phyloP scores from a whole-genome alignment of 2,888 invertebrate species.

The Drosophila neotestacea region DNA sequence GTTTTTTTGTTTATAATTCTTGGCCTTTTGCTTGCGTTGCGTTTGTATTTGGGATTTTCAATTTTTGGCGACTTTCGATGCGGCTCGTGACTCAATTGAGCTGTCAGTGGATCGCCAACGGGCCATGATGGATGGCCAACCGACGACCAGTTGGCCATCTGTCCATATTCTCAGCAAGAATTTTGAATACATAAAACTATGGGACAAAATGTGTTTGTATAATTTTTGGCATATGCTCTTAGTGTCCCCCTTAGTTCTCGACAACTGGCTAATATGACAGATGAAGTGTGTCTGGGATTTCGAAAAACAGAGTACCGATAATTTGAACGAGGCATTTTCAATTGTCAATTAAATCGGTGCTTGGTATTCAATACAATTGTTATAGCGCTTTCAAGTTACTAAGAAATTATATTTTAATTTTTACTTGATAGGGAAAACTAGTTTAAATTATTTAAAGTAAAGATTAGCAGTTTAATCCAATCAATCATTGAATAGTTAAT shows the following conservation, averaged over 20 bases:
- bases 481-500: too few species aligned
- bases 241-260: not conserved
- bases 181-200: slow-evolving; percentile 6
- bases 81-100: slow-evolving; percentile 63
- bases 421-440: not conserved
- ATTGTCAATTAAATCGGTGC: slow-evolving; percentile 17
- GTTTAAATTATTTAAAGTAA: not conserved
- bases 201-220: not conserved
- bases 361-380: not conserved
- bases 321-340: slow-evolving; percentile 22
- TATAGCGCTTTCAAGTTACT: not conserved
- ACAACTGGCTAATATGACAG: slow-evolving; percentile 36
- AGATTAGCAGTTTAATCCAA: too few species aligned
- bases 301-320: not conserved
- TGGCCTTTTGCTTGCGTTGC: slow-evolving; percentile 62
- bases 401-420: not conserved
- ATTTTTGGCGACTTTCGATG: slow-evolving; percentile 50
- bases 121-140: slow-evolving; percentile 53
- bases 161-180: slow-evolving; percentile 13
- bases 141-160: slow-evolving; percentile 4
- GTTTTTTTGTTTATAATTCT: slow-evolving; percentile 12
- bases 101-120: slow-evolving; percentile 47
- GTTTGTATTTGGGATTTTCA: slow-evolving; percentile 71
- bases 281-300: slow-evolving; percentile 9
- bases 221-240: slow-evolving; percentile 14